Conservation (phyloP, 2,113 vertebrate species). For the Cygnus atratus region DNA sequence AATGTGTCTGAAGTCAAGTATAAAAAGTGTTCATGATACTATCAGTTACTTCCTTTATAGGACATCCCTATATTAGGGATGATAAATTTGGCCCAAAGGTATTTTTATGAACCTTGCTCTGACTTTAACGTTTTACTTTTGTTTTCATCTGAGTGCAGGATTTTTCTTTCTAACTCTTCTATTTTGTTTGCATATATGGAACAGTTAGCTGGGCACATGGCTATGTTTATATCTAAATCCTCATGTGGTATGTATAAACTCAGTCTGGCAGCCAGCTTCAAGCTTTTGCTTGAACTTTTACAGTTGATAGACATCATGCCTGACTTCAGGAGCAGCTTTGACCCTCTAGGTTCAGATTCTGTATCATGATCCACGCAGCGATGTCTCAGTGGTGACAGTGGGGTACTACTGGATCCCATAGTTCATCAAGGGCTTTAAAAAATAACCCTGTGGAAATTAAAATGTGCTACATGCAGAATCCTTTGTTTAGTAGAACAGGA, state of each 20-base stretch:
- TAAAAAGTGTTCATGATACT: neutral
- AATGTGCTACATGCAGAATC: neutral
- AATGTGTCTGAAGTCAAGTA: neutral
- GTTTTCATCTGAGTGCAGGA: neutral
- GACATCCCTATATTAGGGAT: neutral
- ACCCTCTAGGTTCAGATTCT: neutral
- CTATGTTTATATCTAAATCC: neutral
- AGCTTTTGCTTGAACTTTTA: neutral
- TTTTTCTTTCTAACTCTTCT: neutral
- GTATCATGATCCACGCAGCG: fast-evolving
- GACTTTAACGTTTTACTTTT: neutral
- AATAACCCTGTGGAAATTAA: neutral
- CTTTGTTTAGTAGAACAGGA: conserved; percentile 22
- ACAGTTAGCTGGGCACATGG: neutral
- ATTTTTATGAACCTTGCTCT: fast-evolving
- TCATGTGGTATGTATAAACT: neutral
- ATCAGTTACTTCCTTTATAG: neutral
- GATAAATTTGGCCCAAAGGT: neutral
- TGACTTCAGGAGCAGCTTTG: neutral
- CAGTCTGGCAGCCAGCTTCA: neutral
- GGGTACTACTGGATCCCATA: neutral
- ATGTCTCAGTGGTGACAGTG: fast-evolving
- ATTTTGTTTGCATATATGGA: neutral
- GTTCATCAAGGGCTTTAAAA: neutral
- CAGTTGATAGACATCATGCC: neutral